Evolutionary conservation across 2,888 invertebrate species (phyloP), one percentile per base, ranked within the genome.

Genomic region (Volucella inanis): DNA sequence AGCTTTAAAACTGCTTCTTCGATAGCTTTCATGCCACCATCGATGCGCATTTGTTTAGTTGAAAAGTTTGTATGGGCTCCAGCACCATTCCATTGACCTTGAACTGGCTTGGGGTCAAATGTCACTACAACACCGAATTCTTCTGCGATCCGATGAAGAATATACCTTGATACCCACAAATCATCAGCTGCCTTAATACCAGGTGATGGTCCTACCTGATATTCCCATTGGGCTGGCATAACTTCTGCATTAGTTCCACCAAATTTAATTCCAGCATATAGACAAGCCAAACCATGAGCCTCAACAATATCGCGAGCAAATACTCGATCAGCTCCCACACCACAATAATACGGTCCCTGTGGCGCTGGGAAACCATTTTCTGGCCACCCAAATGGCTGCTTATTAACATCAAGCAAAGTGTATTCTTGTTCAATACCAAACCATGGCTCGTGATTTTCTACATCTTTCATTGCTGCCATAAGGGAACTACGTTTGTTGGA

Each of bases 21-120:
- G 82, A 97, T 96, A 83, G 93, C 95, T 78, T 92, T 92, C 55
- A 95, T 94, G 43, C 95, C 95, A 65, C 94, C 94, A 0, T 95
- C 94, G 1, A 94, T 93, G 61, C 98, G 94, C 97, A 98, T 98
- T 12, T 92, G 93, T 88, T 95, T 94, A 0, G 97, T 97, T 76
- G 98, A 98, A 93, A 98, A 98, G 91, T 98, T 98, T 70, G 96
- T 96, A 91, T 98, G 98, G 88, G 96, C 97, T 0, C 98, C 99
- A 52, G 99, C 97, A 0, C 98, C 98, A 91, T 98, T 98, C 98
- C 98, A 98, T 90, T 96, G 96, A 0, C 91, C 91, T 64, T 96
- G 96, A 49, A 94, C 93, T 0, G 94, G 94, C 88, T 94, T 94
- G 0, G 94, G 94, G 87, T 94, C 93, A 57, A 94, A 92, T 1